Evolutionary conservation across 2,113 vertebrate genomes (phyloP), one percentile per base, ranked within the genome.

Genomic region (Balaenoptera acutorostrata): DNA sequence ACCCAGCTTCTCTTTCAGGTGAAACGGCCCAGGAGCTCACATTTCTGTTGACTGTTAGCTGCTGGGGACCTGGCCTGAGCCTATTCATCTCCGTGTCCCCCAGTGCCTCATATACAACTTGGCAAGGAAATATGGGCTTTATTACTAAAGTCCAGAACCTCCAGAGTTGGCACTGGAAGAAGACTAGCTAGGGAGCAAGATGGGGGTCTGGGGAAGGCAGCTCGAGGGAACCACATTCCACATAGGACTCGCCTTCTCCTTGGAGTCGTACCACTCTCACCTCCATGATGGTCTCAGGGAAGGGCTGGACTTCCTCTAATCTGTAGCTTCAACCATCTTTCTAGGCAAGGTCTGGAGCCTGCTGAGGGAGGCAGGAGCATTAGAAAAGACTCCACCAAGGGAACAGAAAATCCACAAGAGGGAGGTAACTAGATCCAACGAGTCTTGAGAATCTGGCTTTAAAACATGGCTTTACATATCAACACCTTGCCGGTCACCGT

Each of bases 71-170:
- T 10, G 46, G 7, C 46, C 44, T 20, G 46, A 18, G 14, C 3
- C 18, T 57, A 0, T n/a, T 36, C 44, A 31, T 33, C 82, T 85
- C 49, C 29, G 39, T 17, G 49, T 57, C 36, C 85, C 78, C 20
- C n/a, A 71, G 68, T 1, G 12, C 25, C 52, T 66, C 18, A 39
- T 44, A 29, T 29, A 29, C 33, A 69, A 64, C 86, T 68, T 46
- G 21, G n/a, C 55, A 55, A 69, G 80, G 72, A 94, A 90, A 95
- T 52, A 36, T 4, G 63, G 59, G 27, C n/a, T 95, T 92, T 95
- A 74, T 96, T 72, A 66, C 25, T 64, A 61, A 90, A 95, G 39
- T 41, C n/a, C 31, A 44, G 29, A 44, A 14, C 33, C 25, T 52
- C 57, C 44, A 31, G 66, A 8, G 9, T 14, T 36, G 52, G 33